Evolutionary conservation across 2,888 invertebrate genomes (phyloP), one percentile per base, ranked within the genome.

Genomic region (Epirrhoe alternata): DNA sequence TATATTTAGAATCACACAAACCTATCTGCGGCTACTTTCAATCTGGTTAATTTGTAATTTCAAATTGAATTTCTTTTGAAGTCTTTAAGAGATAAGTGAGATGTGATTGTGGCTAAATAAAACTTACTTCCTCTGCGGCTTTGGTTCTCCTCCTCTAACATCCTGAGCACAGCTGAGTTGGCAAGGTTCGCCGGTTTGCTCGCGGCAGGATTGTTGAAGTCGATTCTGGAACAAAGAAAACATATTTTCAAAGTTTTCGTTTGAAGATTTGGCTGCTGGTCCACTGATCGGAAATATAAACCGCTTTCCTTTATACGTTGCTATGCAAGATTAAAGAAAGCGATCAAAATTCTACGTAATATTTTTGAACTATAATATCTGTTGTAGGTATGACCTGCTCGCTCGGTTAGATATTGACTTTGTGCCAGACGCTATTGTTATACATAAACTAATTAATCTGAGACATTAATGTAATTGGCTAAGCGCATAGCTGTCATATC

Each of bases 91-190:
- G 10, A 35, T 33, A 14, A 12, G 35, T 42, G 24, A 24, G 24
- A 24, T 24, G 24, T 24, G 24, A 2, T 1, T 24, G 24, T 24
- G 24, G 24, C 24, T 24, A 12, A 8, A 5, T 42, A 94, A 94
- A 85, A 61, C 68, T 68, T 60, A 68, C 95, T 95, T 81, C 94
- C 94, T 76, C 95, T 94, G 75, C 95, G 93, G 84, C 95, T 95
- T 78, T 95, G 94, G 85, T 97, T 97, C 86, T 97, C 97, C 86
- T 97, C 97, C 84, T 97, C 97, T 68, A 97, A 94, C 95, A 97
- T 97, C 73, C 96, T 95, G 76, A 97, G 92, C 62, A 97, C 97
- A 55, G 97, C 97, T 56, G 97, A 97, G 88, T 97, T 97, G 81
- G 97, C 97, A 80, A 97, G 94, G 88, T 97, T 97, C 57, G 95